Conservation (phyloP, 2,888 invertebrate species). For the Andrena bucephala region DNA sequence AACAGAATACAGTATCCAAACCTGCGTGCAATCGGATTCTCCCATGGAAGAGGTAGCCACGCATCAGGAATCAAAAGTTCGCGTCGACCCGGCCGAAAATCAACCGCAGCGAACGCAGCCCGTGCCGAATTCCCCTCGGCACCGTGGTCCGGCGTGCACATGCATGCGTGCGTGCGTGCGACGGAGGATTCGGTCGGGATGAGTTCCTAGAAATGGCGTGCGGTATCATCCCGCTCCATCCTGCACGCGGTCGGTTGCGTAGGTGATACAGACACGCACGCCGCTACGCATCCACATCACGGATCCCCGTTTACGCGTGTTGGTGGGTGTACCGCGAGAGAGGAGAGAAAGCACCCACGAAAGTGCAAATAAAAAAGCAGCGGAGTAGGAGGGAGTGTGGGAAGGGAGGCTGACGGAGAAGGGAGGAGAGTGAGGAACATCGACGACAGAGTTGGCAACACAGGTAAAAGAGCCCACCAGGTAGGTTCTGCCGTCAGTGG, state of each 20-base stretch:
- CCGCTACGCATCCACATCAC: slow-evolving; percentile 54
- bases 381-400: background rate
- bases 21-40: too few species aligned
- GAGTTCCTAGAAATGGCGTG: slow-evolving; percentile 82
- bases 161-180: slow-evolving; percentile 67
- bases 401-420: slow-evolving; percentile 9
- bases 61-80: background rate
- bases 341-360: background rate
- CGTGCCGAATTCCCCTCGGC: slow-evolving; percentile 12
- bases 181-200: slow-evolving; percentile 71
- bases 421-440: slow-evolving; percentile 26
- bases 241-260: slow-evolving; percentile 76
- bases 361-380: background rate
- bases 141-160: slow-evolving; percentile 68
- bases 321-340: background rate
- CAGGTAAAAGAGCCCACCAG: slow-evolving; percentile 70
- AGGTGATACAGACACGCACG: slow-evolving; percentile 77
- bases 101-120: background rate
- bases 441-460: slow-evolving; percentile 52
- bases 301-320: slow-evolving; percentile 44
- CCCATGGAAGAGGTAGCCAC: too few species aligned
- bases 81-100: background rate
- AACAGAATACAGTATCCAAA: too few species aligned
- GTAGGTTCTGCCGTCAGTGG: slow-evolving; percentile 66
- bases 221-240: slow-evolving; percentile 77